Evolutionary conservation across 2,888 invertebrate genomes (phyloP).

Genomic region (Timandra comae): DNA sequence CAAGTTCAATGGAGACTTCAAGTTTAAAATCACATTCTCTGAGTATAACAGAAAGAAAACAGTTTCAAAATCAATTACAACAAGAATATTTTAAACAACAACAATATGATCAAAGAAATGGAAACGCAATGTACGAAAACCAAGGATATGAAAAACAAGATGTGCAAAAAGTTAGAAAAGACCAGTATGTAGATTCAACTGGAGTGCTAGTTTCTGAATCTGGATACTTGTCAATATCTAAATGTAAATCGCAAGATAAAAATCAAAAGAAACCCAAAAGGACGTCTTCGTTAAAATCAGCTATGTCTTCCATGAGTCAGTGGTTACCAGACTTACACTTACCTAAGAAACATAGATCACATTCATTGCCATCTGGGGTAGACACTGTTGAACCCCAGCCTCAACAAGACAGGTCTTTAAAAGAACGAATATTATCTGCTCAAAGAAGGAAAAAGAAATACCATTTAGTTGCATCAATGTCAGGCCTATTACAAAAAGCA

Average conservation of each 20-base stretch:
- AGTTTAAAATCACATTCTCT: constrained; percentile 77
- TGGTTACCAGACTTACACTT: constrained; percentile 89
- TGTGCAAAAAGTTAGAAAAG: constrained; percentile 52
- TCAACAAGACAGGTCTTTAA: constrained; percentile 65
- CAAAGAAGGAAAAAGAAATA: constrained; percentile 86
- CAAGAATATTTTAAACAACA: constrained; percentile 74
- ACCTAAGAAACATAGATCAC: constrained; percentile 86
- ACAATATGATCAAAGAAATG: constrained; percentile 72
- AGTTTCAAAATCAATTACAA: constrained; percentile 72
- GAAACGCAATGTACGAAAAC: constrained; percentile 56
- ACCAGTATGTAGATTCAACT: constrained; percentile 61
- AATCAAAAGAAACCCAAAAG: constrained; percentile 81
- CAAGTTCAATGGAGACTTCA: constrained; percentile 78
- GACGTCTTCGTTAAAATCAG: constrained; percentile 85
- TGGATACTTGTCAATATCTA: constrained; percentile 85
- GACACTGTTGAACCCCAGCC: constrained; percentile 68
- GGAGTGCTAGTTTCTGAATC: constrained; percentile 85
- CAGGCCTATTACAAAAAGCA: constrained; percentile 90
- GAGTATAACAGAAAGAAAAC: constrained; percentile 72
- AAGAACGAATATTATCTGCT: constrained; percentile 65
- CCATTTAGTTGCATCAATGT: constrained; percentile 88
- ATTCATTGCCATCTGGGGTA: constrained; percentile 86
- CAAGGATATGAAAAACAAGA: constrained; percentile 53
- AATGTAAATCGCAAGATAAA: constrained; percentile 72
- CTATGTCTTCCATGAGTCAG: constrained; percentile 87